Percentiles rank a stretch among this genome's conserved stretches.
These are phyloP conservation scores for Rissa tridactyla DNA, from an alignment of 2,113 vertebrate genomes.

Conservation along the genomic window DNA sequence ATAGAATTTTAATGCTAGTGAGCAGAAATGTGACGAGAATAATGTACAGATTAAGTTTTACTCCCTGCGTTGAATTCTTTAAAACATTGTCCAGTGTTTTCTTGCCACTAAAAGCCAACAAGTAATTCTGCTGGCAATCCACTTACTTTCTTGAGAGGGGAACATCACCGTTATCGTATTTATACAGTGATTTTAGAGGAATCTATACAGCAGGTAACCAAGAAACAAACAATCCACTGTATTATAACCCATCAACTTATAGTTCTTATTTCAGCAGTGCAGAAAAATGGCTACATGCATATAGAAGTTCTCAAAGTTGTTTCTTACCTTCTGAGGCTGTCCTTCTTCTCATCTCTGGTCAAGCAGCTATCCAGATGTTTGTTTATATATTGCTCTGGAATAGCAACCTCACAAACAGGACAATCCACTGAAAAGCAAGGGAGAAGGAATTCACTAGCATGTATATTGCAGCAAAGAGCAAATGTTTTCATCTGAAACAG, in stretches of 20 bases:
- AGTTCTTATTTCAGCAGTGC: background rate
- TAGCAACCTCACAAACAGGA: constrained; percentile 85
- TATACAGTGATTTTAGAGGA: background rate
- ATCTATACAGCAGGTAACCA: background rate
- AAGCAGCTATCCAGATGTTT: constrained; percentile 90
- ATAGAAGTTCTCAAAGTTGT: background rate
- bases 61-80: background rate
- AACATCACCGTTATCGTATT: background rate
- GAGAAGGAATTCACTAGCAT: background rate
- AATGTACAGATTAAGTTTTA: background rate
- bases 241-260: rapidly evolving
- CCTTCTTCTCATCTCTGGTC: constrained; percentile 85
- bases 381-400: constrained; percentile 86
- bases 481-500: background rate
- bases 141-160: background rate
- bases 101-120: background rate
- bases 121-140: background rate
- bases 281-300: background rate
- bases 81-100: background rate
- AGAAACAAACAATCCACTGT: background rate
- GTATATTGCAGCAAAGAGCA: background rate
- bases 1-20: background rate
- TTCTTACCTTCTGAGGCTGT: constrained; percentile 89
- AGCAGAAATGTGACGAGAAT: background rate
- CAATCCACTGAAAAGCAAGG: constrained; percentile 84